These are phyloP conservation scores for Zoanthus solanderi DNA, from an alignment of 92 coral and sea anemone genomes.

Conservation along the genomic window DNA sequence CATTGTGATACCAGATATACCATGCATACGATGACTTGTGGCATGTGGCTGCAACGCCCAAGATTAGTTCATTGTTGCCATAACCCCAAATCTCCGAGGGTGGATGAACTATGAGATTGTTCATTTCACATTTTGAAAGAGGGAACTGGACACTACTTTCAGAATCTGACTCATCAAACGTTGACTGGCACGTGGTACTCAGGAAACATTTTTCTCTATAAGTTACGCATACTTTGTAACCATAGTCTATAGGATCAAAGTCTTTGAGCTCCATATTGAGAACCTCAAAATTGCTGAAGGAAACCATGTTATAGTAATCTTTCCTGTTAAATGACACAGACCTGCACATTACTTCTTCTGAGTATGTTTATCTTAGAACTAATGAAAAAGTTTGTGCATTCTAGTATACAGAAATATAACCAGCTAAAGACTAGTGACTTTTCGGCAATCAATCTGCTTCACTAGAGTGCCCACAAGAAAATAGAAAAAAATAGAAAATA, in stretches of 20 bases:
- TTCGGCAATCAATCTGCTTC: not conserved
- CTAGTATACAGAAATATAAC: not conserved
- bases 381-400: not conserved
- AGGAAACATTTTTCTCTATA: constrained; percentile 31
- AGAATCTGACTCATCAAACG: constrained; percentile 10
- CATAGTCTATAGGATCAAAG: constrained; percentile 62
- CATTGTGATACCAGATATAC: not conserved
- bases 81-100: constrained; percentile 11
- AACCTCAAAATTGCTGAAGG: constrained; percentile 40
- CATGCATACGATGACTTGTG: not conserved
- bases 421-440: not conserved
- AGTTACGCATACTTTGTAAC: constrained; percentile 56
- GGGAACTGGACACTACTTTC: constrained; percentile 15
- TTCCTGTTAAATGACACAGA: constrained; percentile 40
- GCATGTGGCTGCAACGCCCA: not conserved
- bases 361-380: not conserved
- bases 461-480: constrained; percentile 18
- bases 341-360: constrained; percentile 50
- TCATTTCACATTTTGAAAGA: not conserved
- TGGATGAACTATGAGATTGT: constrained; percentile 8
- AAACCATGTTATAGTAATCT: constrained; percentile 49
- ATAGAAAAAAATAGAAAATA: constrained; percentile 8
- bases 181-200: constrained; percentile 9
- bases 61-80: not conserved
- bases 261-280: constrained; percentile 42